Percentiles rank a stretch among this genome's conserved stretches.
phyloP scores from a whole-genome alignment of 2,113 vertebrate species.

The Mirza zaza region DNA sequence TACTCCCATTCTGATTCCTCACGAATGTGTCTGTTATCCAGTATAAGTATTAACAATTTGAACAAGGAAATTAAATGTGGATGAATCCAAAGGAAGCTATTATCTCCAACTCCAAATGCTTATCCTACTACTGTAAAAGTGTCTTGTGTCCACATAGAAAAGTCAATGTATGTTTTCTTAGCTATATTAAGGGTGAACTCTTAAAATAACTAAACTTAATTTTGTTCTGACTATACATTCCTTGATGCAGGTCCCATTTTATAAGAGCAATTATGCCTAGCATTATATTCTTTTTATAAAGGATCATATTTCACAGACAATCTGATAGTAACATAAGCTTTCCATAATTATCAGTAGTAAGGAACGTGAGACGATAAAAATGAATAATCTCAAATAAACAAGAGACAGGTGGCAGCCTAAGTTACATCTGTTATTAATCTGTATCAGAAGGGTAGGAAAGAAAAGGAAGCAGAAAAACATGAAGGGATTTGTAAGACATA shows the following conservation, averaged over 20 bases:
- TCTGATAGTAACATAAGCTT: slow-evolving; percentile 61
- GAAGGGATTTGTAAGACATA: background rate
- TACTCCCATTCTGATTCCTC: background rate
- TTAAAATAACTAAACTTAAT: background rate
- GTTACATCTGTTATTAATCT: slow-evolving; percentile 51
- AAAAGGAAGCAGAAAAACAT: slow-evolving; percentile 40
- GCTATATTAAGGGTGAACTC: background rate
- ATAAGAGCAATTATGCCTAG: background rate
- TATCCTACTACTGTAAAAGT: too few relatives aligned
- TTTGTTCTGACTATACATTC: background rate
- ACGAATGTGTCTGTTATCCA: background rate
- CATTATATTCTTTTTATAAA: slow-evolving; percentile 50
- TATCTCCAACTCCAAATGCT: background rate
- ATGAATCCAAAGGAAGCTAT: background rate
- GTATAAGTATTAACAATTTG: background rate
- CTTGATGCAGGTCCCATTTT: background rate
- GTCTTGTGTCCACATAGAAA: background rate
- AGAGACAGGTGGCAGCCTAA: background rate
- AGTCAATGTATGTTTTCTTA: background rate
- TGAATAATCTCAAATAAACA: slow-evolving; percentile 58
- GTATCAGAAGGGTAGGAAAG: background rate
- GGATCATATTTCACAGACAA: slow-evolving; percentile 22
- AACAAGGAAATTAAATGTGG: background rate
- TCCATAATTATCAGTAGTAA: slow-evolving; percentile 33
- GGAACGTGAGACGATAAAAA: slow-evolving; percentile 60